Evolutionary conservation across 2,113 vertebrate genomes (phyloP).

Genomic region (Zapus hudsonius): DNA sequence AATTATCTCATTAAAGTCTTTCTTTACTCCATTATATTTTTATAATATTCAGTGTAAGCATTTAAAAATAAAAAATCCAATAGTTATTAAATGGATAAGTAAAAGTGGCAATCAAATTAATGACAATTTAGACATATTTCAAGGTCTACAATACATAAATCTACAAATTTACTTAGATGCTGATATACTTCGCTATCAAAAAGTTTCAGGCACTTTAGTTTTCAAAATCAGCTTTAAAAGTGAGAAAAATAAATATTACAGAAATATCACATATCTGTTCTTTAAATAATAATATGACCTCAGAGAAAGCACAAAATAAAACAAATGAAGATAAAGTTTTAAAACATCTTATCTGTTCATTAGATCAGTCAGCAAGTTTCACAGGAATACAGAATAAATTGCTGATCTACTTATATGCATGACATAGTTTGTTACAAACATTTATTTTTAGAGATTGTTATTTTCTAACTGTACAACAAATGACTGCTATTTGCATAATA

Average conservation of each 20-base stretch:
- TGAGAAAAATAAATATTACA: neutral
- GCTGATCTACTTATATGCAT: slow-evolving; percentile 73
- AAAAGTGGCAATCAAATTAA: neutral
- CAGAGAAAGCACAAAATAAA: slow-evolving; percentile 22
- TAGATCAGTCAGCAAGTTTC: slow-evolving; percentile 29
- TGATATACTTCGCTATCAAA: slow-evolving; percentile 5
- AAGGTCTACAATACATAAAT: neutral
- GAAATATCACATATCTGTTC: neutral
- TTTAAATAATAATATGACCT: neutral
- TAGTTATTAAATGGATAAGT: slow-evolving; percentile 10
- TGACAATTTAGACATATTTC: slow-evolving; percentile 11
- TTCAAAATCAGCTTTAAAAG: slow-evolving; percentile 13
- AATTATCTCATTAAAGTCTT: neutral
- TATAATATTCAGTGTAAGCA: neutral
- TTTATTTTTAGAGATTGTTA: slow-evolving; percentile 78
- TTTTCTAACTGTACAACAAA: slow-evolving; percentile 73
- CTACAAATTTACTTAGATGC: neutral
- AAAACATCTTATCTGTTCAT: slow-evolving; percentile 39
- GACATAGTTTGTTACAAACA: slow-evolving; percentile 72
- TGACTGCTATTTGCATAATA: slow-evolving; percentile 75
- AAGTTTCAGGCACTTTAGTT: neutral
- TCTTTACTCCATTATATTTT: slow-evolving; percentile 32
- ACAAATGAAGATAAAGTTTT: slow-evolving; percentile 14
- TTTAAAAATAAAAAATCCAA: slow-evolving; percentile 3
- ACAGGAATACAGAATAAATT: slow-evolving; percentile 54